These are phyloP conservation scores for Adelges cooleyi DNA, from an alignment of 1,140 invertebrate species.

Conservation along the genomic window DNA sequence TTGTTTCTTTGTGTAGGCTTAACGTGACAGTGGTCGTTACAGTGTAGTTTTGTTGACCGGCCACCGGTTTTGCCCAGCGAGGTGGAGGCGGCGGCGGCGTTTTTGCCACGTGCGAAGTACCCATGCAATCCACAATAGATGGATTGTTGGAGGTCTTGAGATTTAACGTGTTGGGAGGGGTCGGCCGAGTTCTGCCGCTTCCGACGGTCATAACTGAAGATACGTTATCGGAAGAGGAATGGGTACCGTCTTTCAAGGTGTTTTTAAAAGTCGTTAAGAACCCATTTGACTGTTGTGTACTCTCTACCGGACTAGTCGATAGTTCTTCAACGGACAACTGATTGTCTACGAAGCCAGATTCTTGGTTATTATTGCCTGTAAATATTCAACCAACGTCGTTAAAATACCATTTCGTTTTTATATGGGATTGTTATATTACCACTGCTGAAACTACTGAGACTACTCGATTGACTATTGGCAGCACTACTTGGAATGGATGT, in stretches of 20 bases:
- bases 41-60: constrained; percentile 52
- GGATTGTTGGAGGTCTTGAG: constrained; percentile 39
- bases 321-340: constrained; percentile 14
- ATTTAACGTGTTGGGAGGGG: constrained; percentile 69
- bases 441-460: constrained; percentile 51
- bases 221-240: neutral
- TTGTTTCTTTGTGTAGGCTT: constrained; percentile 50
- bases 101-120: constrained; percentile 35
- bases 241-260: constrained; percentile 12
- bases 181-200: constrained; percentile 47
- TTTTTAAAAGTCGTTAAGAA: constrained; percentile 5
- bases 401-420: neutral
- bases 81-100: constrained; percentile 54
- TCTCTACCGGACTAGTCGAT: constrained; percentile 14
- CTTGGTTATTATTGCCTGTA: constrained; percentile 22
- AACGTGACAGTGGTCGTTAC: constrained; percentile 73
- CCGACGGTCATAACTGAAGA: neutral
- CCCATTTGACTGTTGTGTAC: neutral
- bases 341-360: constrained; percentile 13
- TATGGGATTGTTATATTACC: constrained; percentile 37
- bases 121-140: neutral
- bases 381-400: neutral
- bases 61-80: constrained; percentile 45
- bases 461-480: constrained; percentile 37
- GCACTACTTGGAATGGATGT: constrained; percentile 34